Base-by-base conservation (phyloP, 2,113 vertebrate genomes). In the Garra rufa region DNA sequence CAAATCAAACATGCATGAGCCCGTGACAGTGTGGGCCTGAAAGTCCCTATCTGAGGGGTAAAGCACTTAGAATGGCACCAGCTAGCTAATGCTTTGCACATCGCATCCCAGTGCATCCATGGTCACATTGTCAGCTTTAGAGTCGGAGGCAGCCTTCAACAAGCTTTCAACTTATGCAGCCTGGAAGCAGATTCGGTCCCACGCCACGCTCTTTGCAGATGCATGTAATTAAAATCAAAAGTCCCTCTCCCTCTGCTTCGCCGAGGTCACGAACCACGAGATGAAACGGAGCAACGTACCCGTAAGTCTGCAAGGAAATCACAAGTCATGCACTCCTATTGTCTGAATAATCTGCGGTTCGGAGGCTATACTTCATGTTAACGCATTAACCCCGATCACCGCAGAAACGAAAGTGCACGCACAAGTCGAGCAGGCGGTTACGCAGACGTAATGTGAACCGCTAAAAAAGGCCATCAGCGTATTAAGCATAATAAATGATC, bases 1-100 rank as follows among this genome's bases (percentile, higher is more conserved):
- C 91, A 90, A 92, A 93, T 94, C 92, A 94, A 94, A 93, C 93
- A 93, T 92, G 92, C 90, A 92, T 92, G 91, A 93, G 91, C 85
- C 85, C 30, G 87, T 89, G 92, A 92, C 91, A 87, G 89, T 88
- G 82, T 75, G 85, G 86, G 70, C 85, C 87, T 81, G 91, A 81
- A 86, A 89, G 89, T 91, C 87, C 85, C 83, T 88, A 81, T 85
- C 83, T 73, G 83, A 75, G 83, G 83, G 85, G 83, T 70, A 43
- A 83, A 85, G 82, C 86, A 87, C 88, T 89, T 85, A 86, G 71
- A 85, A 79, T 81, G 81, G 77, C 88, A 89, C 81, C 76, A 87
- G 86, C 71, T 82, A 86, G 81, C 81, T 82, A 85, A 84, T 84
- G 88, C 84, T 80, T 70, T 26, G 71, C 85, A 85, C 83, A 83